Evolutionary conservation across 2,888 invertebrate species (phyloP).

Genomic region (Caenorhabditis sp.): DNA sequence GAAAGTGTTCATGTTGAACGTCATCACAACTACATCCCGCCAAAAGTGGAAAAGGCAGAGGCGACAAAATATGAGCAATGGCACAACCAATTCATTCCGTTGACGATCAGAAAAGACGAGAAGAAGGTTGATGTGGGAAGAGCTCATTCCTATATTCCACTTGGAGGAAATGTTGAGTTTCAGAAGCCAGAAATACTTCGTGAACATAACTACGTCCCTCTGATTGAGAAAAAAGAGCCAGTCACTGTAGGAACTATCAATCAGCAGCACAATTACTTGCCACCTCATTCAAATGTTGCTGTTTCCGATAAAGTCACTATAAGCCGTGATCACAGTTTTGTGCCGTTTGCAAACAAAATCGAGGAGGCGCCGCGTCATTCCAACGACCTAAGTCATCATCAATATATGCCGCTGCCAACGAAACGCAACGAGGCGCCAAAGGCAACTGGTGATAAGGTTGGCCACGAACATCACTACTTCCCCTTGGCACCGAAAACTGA

Average conservation of each 20-base stretch:
- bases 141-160: slow-evolving; percentile 50
- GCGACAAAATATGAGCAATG: slow-evolving; percentile 8
- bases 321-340: slow-evolving; percentile 56
- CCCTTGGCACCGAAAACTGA: slow-evolving; percentile 53
- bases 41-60: slow-evolving; percentile 16
- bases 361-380: slow-evolving; percentile 52
- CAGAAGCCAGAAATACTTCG: slow-evolving; percentile 19
- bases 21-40: slow-evolving; percentile 40
- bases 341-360: slow-evolving; percentile 52
- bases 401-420: slow-evolving; percentile 59
- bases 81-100: slow-evolving; percentile 38
- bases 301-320: slow-evolving; percentile 38
- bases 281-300: slow-evolving; percentile 48
- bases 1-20: background rate
- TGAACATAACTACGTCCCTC: slow-evolving; percentile 49
- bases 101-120: slow-evolving; percentile 4
- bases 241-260: slow-evolving; percentile 27
- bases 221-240: slow-evolving; percentile 38
- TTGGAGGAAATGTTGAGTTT: slow-evolving; percentile 25
- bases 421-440: slow-evolving; percentile 35
- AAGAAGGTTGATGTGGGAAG: slow-evolving; percentile 33
- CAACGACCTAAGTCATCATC: slow-evolving; percentile 57
- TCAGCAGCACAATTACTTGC: slow-evolving; percentile 53
- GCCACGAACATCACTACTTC: slow-evolving; percentile 53
- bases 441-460: slow-evolving; percentile 51